A percentile compares a stretch with the other conserved stretches of the same genome.
phyloP scores from a whole-genome alignment of 2,888 invertebrate species.

The Lithophane socia region DNA sequence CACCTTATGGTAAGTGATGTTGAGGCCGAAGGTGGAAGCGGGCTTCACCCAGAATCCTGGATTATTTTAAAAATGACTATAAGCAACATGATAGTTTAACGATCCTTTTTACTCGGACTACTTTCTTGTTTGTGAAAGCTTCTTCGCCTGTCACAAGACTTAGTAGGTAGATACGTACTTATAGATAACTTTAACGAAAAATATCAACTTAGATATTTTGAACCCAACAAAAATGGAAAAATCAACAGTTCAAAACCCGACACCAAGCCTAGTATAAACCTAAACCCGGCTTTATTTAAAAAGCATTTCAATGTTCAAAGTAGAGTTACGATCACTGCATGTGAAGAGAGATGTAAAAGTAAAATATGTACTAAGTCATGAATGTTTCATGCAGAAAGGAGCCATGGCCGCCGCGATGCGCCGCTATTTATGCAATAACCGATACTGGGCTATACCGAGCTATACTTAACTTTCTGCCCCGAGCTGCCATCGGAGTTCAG shows the following conservation, averaged over 20 bases:
- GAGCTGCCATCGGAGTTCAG: slow-evolving; percentile 29
- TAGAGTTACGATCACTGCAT: slow-evolving; percentile 59
- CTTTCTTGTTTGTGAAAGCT: background rate
- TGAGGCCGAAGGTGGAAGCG: no score
- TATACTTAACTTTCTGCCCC: slow-evolving; percentile 54
- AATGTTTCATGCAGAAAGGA: slow-evolving; percentile 67
- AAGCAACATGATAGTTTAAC: no score
- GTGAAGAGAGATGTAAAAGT: slow-evolving; percentile 52
- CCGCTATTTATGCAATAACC: slow-evolving; percentile 67
- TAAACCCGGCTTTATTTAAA: slow-evolving; percentile 37
- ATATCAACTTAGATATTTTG: background rate
- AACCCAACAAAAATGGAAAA: background rate
- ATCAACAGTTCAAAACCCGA: slow-evolving; percentile 2
- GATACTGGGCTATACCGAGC: slow-evolving; percentile 42
- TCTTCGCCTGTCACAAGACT: background rate
- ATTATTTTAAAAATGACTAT: background rate
- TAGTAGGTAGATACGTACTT: background rate
- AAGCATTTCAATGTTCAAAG: slow-evolving; percentile 52
- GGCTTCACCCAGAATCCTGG: no score
- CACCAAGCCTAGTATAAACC: background rate
- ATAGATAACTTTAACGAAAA: no score
- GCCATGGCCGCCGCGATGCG: slow-evolving; percentile 48
- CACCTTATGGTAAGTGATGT: no score
- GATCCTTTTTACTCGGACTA: no score
- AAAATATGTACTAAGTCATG: slow-evolving; percentile 61